Evolutionary conservation across 2,888 invertebrate species (phyloP).

Genomic region (Melanargia galathea): DNA sequence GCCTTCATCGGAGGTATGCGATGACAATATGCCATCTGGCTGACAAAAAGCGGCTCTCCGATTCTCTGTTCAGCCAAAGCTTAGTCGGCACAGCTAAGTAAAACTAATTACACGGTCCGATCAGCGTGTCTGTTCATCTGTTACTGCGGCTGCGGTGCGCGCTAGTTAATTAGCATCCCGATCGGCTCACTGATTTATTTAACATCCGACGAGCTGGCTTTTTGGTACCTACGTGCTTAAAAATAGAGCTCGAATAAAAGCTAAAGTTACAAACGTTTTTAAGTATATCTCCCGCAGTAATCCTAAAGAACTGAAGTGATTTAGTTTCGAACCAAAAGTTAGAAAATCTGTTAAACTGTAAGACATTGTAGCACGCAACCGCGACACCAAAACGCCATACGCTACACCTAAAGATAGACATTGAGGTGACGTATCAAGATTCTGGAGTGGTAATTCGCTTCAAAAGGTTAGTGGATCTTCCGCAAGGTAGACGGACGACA

Average conservation of each 20-base stretch:
- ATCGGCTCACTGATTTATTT: constrained; percentile 68
- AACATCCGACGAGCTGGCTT: constrained; percentile 13
- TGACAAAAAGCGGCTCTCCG: no score
- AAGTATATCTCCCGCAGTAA: background rate
- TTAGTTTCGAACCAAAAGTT: no score
- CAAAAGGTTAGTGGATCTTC: no score
- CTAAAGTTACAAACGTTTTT: background rate
- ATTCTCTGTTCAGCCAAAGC: background rate
- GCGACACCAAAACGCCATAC: no score
- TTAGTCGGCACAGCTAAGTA: constrained; percentile 41
- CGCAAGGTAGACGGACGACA: no score
- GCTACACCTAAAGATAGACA: no score
- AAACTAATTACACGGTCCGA: constrained; percentile 78
- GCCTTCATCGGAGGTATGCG: no score
- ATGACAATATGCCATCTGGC: no score
- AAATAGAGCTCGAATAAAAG: constrained; percentile 9
- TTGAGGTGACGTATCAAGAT: no score
- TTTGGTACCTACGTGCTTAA: constrained; percentile 4
- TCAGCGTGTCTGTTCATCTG: constrained; percentile 77
- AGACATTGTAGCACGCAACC: no score
- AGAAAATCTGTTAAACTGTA: no score
- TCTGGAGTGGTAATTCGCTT: no score
- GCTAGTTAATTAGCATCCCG: constrained; percentile 75
- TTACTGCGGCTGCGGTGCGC: constrained; percentile 69
- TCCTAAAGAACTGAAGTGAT: background rate